Conservation (phyloP, 2,113 vertebrate genomes). For the Onychorhynchus coronatus region DNA sequence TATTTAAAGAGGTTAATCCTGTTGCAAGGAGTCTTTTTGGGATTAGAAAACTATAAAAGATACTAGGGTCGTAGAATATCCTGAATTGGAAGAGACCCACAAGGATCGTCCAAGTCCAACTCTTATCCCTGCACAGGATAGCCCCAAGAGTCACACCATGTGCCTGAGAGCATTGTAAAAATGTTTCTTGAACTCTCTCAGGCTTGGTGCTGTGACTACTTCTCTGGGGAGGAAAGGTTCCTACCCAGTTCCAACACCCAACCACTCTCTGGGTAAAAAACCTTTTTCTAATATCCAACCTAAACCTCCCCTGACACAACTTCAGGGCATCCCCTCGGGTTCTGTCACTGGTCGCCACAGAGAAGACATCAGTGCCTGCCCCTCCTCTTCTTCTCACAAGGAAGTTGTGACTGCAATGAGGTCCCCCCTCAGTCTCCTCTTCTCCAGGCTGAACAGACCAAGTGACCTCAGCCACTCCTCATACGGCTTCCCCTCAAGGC, state of each 20-base stretch:
- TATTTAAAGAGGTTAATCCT: not conserved
- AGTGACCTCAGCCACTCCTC: rapidly evolving
- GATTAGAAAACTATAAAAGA: not conserved
- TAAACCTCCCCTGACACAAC: not conserved
- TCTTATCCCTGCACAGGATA: not conserved
- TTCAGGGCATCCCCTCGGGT: rapidly evolving
- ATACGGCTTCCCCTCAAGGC: not conserved
- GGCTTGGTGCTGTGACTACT: not conserved
- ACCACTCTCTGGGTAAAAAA: not conserved
- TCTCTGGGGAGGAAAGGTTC: not conserved
- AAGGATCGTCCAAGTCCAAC: not conserved
- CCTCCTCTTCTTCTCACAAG: not conserved
- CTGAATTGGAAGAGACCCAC: not conserved
- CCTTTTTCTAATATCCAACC: not conserved
- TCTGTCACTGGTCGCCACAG: not conserved
- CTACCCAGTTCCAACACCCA: not conserved
- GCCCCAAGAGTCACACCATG: not conserved
- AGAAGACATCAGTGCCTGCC: not conserved
- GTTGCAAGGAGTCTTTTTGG: not conserved
- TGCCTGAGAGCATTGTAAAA: not conserved
- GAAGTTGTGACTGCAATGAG: not conserved
- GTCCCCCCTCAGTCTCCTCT: not conserved
- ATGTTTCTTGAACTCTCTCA: not conserved
- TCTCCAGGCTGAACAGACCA: not conserved
- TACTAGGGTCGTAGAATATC: not conserved